Evolutionary conservation across 2,888 invertebrate genomes (phyloP), one percentile per base, ranked within the genome.

Genomic region (Abscondita cerata): DNA sequence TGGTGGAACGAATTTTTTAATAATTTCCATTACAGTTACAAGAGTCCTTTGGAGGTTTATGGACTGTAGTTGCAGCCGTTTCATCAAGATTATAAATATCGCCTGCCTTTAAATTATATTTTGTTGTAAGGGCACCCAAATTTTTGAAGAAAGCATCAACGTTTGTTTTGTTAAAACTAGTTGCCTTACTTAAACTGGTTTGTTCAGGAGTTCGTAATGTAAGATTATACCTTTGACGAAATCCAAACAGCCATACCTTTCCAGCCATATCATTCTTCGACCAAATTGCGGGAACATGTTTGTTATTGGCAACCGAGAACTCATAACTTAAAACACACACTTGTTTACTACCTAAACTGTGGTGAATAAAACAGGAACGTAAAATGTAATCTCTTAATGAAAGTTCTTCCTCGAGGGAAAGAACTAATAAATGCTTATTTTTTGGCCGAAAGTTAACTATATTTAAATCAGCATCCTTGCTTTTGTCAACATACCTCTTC

Each of bases 301-400:
- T n/a, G n/a, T n/a, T n/a, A n/a, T n/a, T n/a, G n/a, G n/a, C n/a
- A n/a, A n/a, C n/a, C n/a, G n/a, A n/a, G n/a, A n/a, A n/a, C n/a
- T 74, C 63, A 55, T 64, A 75, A n/a, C 73, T 73, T 3, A 74
- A 54, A 25, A 66, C 9, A 58, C 70, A 51, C 25, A 69, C 70
- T 47, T 68, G 62, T 56, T 67, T 71, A 1, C 65, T 62, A 13
- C n/a, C n/a, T n/a, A n/a, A n/a, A n/a, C n/a, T n/a, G n/a, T n/a
- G n/a, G n/a, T n/a, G n/a, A n/a, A n/a, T n/a, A n/a, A n/a, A n/a
- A n/a, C n/a, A n/a, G n/a, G n/a, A n/a, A n/a, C n/a, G n/a, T n/a
- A n/a, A n/a, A 72, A 18, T 16, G 46, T 56, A 56, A 18, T 50
- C 15, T 48, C 15, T 34, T 34, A 56, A 36, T 34, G 48, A 19